Evolutionary conservation across 2,797 vertebrate species (phyloP).

Genomic region (Eulemur rubriventer): DNA sequence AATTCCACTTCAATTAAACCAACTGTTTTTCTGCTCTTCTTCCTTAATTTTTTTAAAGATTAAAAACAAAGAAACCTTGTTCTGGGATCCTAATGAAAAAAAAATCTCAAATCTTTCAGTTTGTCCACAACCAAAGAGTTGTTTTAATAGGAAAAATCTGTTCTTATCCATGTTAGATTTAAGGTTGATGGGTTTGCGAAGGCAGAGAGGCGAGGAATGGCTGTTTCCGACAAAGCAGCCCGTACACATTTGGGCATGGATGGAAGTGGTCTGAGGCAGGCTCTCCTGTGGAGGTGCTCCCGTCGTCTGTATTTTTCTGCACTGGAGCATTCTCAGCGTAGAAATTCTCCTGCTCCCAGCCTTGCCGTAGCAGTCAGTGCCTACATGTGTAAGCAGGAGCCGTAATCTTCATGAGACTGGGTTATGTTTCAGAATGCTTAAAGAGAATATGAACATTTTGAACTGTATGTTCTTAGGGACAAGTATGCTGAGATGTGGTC

Average conservation of each 20-base stretch:
- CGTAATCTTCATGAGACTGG: not conserved
- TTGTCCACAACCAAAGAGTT: slow-evolving; percentile 83
- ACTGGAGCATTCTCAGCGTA: not conserved
- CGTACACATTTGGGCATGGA: fast-evolving
- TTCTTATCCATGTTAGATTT: not conserved
- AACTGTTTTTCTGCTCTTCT: slow-evolving; percentile 77
- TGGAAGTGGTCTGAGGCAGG: not conserved
- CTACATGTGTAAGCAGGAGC: not conserved
- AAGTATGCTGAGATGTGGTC: not conserved
- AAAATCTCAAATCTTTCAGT: slow-evolving; percentile 65
- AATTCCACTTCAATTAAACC: slow-evolving; percentile 95
- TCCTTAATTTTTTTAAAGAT: slow-evolving; percentile 81
- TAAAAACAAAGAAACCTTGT: slow-evolving; percentile 77
- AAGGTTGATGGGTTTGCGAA: not conserved
- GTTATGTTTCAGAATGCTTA: slow-evolving; percentile 21
- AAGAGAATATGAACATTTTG: not conserved
- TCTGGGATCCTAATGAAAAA: slow-evolving; percentile 78
- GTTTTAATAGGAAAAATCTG: slow-evolving; percentile 61
- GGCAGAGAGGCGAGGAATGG: not conserved
- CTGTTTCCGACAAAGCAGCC: not conserved
- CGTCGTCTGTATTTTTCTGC: not conserved
- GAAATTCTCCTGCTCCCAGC: not conserved
- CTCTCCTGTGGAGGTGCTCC: not conserved
- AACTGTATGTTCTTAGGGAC: not conserved
- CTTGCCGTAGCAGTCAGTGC: not conserved